Evolutionary conservation across 2,888 invertebrate genomes (phyloP), one percentile per base, ranked within the genome.

Genomic region (Clunio marinus): DNA sequence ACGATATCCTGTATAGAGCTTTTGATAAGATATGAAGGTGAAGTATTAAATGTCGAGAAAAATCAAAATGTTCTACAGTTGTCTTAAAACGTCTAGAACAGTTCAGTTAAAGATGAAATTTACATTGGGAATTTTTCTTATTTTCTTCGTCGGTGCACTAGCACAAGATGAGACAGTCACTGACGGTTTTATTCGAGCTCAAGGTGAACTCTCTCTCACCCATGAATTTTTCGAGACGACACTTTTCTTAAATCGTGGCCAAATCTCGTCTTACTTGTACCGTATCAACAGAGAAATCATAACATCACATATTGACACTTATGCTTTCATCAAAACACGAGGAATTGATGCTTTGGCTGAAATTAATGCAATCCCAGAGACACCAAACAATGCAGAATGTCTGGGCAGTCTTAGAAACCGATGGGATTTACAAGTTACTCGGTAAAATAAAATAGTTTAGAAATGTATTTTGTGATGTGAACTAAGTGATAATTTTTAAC

Each of bases 31-130:
- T 51, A 5, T 3, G 4, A 13, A 22, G 5, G 8, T 51, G 51
- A 22, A 22, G 5, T 5, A 51, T 5, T 51, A 51, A 32, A 32
- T 32, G 8, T 32, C 32, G 32, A 20, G 2, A 57, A 22, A 57
- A 13, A 22, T 57, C 13, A 25, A 45, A n/a, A 4, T 22, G 20
- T 51, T 24, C n/a, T n/a, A 7, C 58, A 58, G 58, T 58, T 58
- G 25, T 24, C 28, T 28, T 2, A 27, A 51, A 51, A n/a, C 3
- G 7, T 51, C n/a, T n/a, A n/a, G n/a, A n/a, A n/a, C n/a, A n/a
- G n/a, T 58, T 58, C 25, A 58, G 25, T 58, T 13, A 65, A n/a
- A 66, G 7, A 66, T 66, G 66, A 66, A 66, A 66, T 35, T 55
- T 4, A 15, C 46, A 13, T 24, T 32, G 1, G 66, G 51, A 66